Percentiles rank a stretch among this genome's conserved stretches.
Evolutionary conservation across 2,113 vertebrate species (phyloP).

Genomic region (Colinus virginianus): DNA sequence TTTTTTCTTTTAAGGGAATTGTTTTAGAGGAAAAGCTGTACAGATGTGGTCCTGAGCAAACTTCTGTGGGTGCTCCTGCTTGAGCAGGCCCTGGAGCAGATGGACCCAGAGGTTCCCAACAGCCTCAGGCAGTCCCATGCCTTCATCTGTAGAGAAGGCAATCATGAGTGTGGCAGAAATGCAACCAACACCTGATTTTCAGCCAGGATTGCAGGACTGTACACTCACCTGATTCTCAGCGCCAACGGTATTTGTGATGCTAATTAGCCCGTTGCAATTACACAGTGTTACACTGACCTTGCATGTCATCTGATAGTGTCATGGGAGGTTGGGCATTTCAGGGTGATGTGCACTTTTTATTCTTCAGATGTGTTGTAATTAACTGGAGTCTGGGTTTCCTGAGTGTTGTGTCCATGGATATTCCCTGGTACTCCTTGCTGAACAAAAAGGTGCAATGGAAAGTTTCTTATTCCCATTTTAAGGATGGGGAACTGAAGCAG

Average conservation of each 20-base stretch:
- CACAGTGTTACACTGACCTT: background rate
- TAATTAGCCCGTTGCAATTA: background rate
- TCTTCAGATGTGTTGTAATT: background rate
- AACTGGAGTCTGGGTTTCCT: background rate
- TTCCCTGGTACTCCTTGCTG: background rate
- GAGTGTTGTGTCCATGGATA: background rate
- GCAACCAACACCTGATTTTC: background rate
- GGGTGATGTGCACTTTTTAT: background rate
- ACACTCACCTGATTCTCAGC: background rate
- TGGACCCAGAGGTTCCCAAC: background rate
- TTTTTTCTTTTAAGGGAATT: background rate
- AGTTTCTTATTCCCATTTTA: background rate
- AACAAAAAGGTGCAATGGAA: background rate
- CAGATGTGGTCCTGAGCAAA: background rate
- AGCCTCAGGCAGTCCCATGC: background rate
- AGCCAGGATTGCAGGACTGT: background rate
- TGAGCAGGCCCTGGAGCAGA: background rate
- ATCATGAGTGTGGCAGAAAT: background rate
- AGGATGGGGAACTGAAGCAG: background rate
- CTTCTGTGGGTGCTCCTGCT: background rate
- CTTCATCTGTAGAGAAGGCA: background rate
- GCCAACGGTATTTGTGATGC: rapidly evolving
- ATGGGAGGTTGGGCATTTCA: rapidly evolving
- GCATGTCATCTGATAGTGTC: too few species aligned
- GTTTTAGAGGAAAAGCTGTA: background rate